phyloP scores from a whole-genome alignment of 2,888 invertebrate genomes.

The Amorpha juglandis region DNA sequence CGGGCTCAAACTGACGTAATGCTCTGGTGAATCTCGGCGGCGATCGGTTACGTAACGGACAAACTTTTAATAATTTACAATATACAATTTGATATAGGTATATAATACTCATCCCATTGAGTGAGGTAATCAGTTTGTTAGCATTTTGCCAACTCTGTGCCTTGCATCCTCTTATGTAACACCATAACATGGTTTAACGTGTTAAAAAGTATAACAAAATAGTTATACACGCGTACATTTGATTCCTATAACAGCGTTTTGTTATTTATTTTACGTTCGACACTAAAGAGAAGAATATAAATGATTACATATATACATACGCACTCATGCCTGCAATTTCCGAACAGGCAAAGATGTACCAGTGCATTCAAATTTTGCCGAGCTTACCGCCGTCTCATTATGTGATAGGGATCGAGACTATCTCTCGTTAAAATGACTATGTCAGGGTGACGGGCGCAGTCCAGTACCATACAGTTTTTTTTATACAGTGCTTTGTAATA shows the following conservation, averaged over 20 bases:
- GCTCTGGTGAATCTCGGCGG: background rate
- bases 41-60: constrained; percentile 16
- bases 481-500: too few species aligned
- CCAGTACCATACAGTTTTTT: too few species aligned
- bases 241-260: background rate
- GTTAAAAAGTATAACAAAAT: background rate
- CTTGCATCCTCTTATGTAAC: background rate
- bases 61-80: constrained; percentile 16
- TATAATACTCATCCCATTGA: background rate
- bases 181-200: background rate
- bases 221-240: background rate
- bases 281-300: too few species aligned
- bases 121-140: constrained; percentile 1
- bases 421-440: too few species aligned
- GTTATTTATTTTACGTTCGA: background rate
- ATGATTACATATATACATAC: too few species aligned
- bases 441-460: too few species aligned
- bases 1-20: background rate
- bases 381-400: too few species aligned
- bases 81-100: background rate
- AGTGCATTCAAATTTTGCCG: too few species aligned
- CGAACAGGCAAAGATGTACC: too few species aligned
- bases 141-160: background rate
- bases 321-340: too few species aligned
- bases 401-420: too few species aligned